Evolutionary conservation across 2,888 invertebrate genomes (phyloP).

Genomic region (Melitaea athalia): DNA sequence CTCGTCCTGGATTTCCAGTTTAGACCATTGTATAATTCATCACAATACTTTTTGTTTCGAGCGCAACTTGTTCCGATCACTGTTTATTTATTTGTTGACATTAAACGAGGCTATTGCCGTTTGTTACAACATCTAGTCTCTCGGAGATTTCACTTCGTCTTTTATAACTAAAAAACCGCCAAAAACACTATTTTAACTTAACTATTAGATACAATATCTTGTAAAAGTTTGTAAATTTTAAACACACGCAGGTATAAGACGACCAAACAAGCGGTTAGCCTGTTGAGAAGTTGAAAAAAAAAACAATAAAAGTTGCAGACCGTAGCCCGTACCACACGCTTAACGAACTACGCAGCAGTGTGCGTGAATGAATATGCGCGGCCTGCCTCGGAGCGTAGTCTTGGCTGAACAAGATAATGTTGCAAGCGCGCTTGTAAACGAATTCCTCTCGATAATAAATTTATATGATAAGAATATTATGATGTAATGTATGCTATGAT

Average conservation of each 20-base stretch:
- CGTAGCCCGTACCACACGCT: constrained; percentile 58
- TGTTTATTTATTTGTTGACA: constrained; percentile 80
- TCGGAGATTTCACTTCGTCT: constrained; percentile 67
- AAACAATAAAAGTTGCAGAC: constrained; percentile 56
- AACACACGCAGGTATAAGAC: constrained; percentile 65
- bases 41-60: constrained; percentile 61
- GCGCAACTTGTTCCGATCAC: constrained; percentile 69
- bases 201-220: constrained; percentile 36
- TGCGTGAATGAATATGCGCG: constrained; percentile 71
- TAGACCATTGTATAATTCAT: constrained; percentile 74
- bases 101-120: constrained; percentile 72
- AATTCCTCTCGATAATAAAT: constrained; percentile 25
- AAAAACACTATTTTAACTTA: constrained; percentile 37
- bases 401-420: constrained; percentile 37
- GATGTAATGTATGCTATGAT: background rate
- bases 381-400: constrained; percentile 42
- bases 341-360: constrained; percentile 64
- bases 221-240: constrained; percentile 49
- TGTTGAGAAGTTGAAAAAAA: constrained; percentile 56
- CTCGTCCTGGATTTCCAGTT: constrained; percentile 70
- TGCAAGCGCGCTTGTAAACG: constrained; percentile 28
- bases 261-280: constrained; percentile 59
- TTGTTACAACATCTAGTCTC: constrained; percentile 68
- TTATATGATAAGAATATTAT: constrained; percentile 2
- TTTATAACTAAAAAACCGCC: constrained; percentile 46